These are phyloP conservation scores for Sarcophaga caerulescens DNA, from an alignment of 2,888 invertebrate species.

Conservation along the genomic window DNA sequence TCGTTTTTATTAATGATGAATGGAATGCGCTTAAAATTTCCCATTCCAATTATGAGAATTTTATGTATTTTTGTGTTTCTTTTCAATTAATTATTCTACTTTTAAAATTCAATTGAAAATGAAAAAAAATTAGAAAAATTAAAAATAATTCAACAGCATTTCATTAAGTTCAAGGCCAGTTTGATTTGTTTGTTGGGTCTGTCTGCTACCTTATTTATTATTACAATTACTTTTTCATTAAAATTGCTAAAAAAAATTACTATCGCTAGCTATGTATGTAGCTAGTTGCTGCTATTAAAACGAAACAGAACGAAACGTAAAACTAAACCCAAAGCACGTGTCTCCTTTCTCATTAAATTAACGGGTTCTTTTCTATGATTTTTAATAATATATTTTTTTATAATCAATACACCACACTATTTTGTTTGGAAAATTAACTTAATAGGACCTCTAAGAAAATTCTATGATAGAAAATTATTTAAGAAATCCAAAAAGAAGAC, in stretches of 20 bases:
- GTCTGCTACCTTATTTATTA: too few species aligned
- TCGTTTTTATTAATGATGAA: slow-evolving; percentile 13
- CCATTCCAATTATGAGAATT: slow-evolving; percentile 37
- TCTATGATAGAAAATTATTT: too few species aligned
- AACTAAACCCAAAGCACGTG: background rate
- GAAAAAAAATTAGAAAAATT: slow-evolving; percentile 7
- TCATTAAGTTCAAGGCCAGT: slow-evolving; percentile 41
- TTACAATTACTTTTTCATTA: slow-evolving; percentile 23
- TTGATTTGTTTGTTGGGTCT: background rate
- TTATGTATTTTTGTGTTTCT: slow-evolving; percentile 23
- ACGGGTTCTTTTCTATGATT: too few species aligned
- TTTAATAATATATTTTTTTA: too few species aligned
- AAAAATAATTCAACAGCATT: background rate
- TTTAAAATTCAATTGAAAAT: background rate
- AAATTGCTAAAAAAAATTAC: background rate
- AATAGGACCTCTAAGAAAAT: too few species aligned
- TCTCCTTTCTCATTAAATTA: too few species aligned
- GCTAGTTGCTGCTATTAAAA: background rate
- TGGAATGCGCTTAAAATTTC: background rate
- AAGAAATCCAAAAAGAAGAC: too few species aligned
- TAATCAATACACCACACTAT: too few species aligned
- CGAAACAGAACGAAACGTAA: background rate
- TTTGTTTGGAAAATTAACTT: too few species aligned
- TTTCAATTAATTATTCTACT: slow-evolving; percentile 20
- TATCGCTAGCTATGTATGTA: too few species aligned